Percentiles rank a stretch among this genome's conserved stretches.
phyloP scores from a whole-genome alignment of 2,113 vertebrate genomes.

The Thunnus maccoyii region DNA sequence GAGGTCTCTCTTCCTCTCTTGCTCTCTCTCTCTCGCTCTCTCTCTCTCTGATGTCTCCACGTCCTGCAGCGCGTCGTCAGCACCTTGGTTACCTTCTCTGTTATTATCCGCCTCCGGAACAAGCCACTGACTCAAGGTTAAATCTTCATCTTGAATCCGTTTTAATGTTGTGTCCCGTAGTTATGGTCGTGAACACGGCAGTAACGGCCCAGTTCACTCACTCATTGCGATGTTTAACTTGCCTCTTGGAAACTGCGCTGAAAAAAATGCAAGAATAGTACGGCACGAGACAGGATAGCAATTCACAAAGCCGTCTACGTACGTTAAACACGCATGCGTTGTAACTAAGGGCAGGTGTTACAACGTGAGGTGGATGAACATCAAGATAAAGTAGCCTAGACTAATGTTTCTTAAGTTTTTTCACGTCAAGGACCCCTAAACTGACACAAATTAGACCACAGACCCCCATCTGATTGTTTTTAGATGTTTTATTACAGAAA shows the following conservation, averaged over 20 bases:
- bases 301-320: background rate
- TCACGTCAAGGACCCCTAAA: too few species aligned
- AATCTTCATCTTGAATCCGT: background rate
- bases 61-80: slow-evolving; percentile 42
- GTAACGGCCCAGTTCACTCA: background rate
- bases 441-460: too few species aligned
- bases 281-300: background rate
- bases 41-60: slow-evolving; percentile 8
- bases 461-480: too few species aligned
- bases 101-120: too few species aligned
- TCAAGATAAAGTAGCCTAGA: too few species aligned
- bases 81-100: slow-evolving; percentile 34
- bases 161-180: background rate
- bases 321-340: too few species aligned
- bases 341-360: too few species aligned
- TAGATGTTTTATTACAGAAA: too few species aligned
- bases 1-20: background rate
- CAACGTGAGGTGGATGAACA: too few species aligned
- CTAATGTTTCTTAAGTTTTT: too few species aligned
- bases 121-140: background rate
- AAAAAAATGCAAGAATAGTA: background rate
- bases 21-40: background rate
- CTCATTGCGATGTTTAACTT: background rate
- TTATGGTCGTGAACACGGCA: background rate
- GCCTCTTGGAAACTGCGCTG: background rate